Conservation (phyloP, 2,113 vertebrate genomes). For the Coreoperca whiteheadi region DNA sequence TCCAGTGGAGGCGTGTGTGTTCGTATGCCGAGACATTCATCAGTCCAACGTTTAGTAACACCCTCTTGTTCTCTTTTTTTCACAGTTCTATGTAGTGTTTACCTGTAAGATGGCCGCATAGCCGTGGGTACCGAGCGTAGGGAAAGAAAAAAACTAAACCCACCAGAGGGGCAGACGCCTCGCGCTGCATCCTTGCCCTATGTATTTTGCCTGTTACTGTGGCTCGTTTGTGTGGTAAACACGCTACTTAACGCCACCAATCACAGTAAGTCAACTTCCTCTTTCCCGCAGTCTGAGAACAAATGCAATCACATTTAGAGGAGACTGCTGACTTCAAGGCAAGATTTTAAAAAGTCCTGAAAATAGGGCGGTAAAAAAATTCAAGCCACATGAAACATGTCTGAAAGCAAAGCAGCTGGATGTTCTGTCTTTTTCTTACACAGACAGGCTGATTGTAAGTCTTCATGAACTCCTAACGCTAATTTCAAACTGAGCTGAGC, state of each 20-base stretch:
- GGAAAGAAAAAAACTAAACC: no score
- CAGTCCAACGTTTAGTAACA: no score
- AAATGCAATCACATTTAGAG: conserved; percentile 10
- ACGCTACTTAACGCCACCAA: background rate
- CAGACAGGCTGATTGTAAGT: background rate
- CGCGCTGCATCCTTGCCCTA: no score
- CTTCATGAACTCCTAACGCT: background rate
- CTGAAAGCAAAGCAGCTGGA: conserved; percentile 7
- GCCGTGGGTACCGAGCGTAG: no score
- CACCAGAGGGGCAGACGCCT: no score
- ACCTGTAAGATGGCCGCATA: no score
- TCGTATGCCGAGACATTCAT: no score
- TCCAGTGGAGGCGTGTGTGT: no score
- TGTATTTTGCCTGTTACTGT: no score
- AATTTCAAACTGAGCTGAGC: background rate
- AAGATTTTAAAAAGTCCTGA: conserved; percentile 25
- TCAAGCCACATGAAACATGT: background rate
- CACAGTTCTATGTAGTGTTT: no score
- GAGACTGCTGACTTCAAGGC: background rate
- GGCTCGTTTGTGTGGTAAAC: background rate
- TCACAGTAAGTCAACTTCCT: background rate
- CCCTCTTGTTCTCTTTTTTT: no score
- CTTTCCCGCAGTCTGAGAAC: background rate
- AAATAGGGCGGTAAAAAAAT: conserved; percentile 29
- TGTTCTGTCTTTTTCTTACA: background rate